A percentile compares a stretch with the other conserved stretches of the same genome.
Evolutionary conservation across 2,888 invertebrate species (phyloP).

Genomic region (Monoplex corrugatus): DNA sequence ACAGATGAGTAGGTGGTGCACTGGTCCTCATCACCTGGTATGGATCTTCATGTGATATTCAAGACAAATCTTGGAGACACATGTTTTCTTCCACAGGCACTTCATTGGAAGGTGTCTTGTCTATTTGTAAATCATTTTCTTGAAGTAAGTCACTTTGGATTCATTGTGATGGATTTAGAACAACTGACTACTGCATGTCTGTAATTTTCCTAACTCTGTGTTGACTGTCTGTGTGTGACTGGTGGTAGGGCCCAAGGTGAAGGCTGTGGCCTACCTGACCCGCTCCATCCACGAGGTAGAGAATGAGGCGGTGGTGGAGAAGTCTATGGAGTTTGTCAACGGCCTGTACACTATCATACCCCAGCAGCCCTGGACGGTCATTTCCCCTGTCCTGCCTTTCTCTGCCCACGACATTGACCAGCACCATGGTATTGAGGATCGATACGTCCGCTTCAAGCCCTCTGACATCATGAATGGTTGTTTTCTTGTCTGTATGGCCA

Average conservation of each 20-base stretch:
- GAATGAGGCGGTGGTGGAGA: constrained; percentile 77
- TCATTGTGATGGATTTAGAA: no score
- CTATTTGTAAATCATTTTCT: no score
- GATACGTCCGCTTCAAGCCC: constrained; percentile 75
- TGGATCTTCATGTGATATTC: no score
- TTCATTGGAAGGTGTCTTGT: no score
- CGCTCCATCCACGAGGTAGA: constrained; percentile 75
- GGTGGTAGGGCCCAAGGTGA: constrained; percentile 74
- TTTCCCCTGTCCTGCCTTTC: constrained; percentile 78
- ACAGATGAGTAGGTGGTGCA: no score
- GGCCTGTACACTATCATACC: background rate
- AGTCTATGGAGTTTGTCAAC: constrained; percentile 75
- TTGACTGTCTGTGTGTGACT: background rate
- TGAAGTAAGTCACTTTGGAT: no score
- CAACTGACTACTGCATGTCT: no score
- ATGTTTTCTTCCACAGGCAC: no score
- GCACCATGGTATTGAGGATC: constrained; percentile 71
- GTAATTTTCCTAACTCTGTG: no score
- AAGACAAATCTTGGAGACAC: no score
- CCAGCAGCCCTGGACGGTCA: constrained; percentile 63
- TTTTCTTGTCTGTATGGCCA: constrained; percentile 77
- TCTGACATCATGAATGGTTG: constrained; percentile 77
- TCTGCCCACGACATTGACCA: constrained; percentile 74
- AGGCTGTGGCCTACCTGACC: constrained; percentile 78
- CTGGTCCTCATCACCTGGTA: no score